Conservation (phyloP, 1,140 invertebrate species). For the Eupeodes corollae region DNA sequence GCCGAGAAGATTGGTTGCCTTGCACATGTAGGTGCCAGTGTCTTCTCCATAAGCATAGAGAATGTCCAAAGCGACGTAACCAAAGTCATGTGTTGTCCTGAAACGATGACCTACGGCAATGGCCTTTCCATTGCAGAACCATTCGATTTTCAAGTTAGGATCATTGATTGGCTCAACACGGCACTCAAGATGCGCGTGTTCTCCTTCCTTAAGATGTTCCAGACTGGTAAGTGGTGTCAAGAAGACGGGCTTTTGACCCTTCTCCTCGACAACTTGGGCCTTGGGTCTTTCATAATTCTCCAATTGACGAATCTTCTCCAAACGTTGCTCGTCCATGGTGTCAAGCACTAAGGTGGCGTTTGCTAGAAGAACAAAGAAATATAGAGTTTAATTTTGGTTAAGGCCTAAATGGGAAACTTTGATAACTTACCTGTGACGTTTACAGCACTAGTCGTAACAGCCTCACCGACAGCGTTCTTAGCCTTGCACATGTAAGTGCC, state of each 20-base stretch:
- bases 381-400: constrained; percentile 5
- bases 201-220: constrained; percentile 78
- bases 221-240: constrained; percentile 73
- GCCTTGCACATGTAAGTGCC: constrained; percentile 93
- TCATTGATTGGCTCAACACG: constrained; percentile 92
- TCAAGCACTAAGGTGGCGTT: constrained; percentile 75
- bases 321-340: constrained; percentile 76
- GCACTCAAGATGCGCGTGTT: constrained; percentile 90
- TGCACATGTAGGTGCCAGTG: constrained; percentile 87
- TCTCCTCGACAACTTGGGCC: constrained; percentile 62
- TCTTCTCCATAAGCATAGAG: constrained; percentile 89
- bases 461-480: constrained; percentile 82
- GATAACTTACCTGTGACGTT: constrained; percentile 60
- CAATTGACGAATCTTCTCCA: constrained; percentile 79
- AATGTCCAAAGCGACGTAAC: constrained; percentile 89
- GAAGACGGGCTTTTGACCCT: constrained; percentile 74
- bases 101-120: constrained; percentile 74
- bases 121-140: constrained; percentile 80
- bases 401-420: constrained; percentile 2
- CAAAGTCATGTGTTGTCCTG: constrained; percentile 88
- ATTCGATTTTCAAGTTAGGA: constrained; percentile 87
- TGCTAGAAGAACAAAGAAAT: constrained; percentile 44
- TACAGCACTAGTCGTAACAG: constrained; percentile 78
- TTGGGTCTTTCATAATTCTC: constrained; percentile 69
- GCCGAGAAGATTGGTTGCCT: constrained; percentile 80